phyloP scores from a whole-genome alignment of 92 coral and sea anemone genomes.

The Anthopleura xanthogrammica region DNA sequence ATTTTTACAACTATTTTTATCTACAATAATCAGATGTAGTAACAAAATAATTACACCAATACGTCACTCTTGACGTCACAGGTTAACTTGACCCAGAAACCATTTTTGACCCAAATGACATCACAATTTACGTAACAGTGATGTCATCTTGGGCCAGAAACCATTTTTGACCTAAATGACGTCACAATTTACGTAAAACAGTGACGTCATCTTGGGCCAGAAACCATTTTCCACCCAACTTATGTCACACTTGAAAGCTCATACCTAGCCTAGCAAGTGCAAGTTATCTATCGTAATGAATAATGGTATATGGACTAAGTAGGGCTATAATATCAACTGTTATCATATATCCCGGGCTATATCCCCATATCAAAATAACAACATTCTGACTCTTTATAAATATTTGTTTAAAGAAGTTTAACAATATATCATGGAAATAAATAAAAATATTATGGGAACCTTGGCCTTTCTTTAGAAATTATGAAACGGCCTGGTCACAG shows the following conservation, averaged over 20 bases:
- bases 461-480: background rate
- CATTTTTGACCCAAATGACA: no score
- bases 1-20: no score
- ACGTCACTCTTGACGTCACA: no score
- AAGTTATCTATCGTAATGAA: background rate
- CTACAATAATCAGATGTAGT: no score
- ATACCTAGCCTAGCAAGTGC: background rate
- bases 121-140: no score
- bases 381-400: background rate
- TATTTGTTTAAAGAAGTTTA: background rate
- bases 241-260: background rate
- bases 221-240: background rate
- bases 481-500: background rate
- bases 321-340: background rate
- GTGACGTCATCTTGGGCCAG: no score
- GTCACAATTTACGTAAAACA: no score
- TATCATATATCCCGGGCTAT: slow-evolving; percentile 2
- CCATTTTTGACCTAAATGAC: no score
- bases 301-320: background rate
- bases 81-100: no score
- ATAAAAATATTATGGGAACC: background rate
- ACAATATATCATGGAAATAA: background rate
- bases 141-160: no score
- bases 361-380: background rate
- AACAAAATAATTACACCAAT: no score